A percentile compares a stretch with the other conserved stretches of the same genome.
Conservation (phyloP, 2,113 vertebrate genomes). For the Pao palembangensis region DNA sequence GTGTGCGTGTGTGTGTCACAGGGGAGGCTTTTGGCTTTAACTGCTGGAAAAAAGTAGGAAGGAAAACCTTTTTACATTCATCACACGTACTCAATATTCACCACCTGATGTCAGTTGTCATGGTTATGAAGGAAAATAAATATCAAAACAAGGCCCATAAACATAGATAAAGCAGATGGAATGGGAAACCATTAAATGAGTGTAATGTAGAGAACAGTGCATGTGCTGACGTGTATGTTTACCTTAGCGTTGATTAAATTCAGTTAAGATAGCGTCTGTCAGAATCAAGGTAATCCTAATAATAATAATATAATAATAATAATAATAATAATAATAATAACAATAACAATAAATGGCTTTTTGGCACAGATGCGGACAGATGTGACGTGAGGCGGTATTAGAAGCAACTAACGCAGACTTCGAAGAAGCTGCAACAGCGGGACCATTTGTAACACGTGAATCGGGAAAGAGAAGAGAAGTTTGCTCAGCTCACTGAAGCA, state of each 20-base stretch:
- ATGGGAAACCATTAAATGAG: neutral
- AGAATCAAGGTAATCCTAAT: no score
- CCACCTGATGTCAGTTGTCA: slow-evolving; percentile 41
- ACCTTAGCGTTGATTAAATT: no score
- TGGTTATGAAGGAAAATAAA: slow-evolving; percentile 45
- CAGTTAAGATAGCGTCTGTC: no score
- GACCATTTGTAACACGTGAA: slow-evolving; percentile 5
- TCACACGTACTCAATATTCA: slow-evolving; percentile 14
- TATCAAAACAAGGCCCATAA: slow-evolving; percentile 32
- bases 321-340: no score
- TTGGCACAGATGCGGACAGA: no score
- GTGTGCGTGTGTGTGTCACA: slow-evolving; percentile 41
- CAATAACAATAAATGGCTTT: no score
- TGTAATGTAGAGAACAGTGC: no score
- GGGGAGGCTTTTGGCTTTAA: slow-evolving; percentile 38
- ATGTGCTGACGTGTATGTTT: neutral
- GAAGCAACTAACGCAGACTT: no score
- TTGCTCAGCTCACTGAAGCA: slow-evolving; percentile 71
- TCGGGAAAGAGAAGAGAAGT: slow-evolving; percentile 42
- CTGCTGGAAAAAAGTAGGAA: slow-evolving; percentile 5
- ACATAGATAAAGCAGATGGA: neutral
- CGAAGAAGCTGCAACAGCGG: slow-evolving; percentile 10
- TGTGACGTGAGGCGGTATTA: no score
- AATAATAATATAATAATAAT: no score
- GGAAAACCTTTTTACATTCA: slow-evolving; percentile 13